Evolutionary conservation across 2,888 invertebrate species (phyloP).

Genomic region (Phaedon cochleariae): DNA sequence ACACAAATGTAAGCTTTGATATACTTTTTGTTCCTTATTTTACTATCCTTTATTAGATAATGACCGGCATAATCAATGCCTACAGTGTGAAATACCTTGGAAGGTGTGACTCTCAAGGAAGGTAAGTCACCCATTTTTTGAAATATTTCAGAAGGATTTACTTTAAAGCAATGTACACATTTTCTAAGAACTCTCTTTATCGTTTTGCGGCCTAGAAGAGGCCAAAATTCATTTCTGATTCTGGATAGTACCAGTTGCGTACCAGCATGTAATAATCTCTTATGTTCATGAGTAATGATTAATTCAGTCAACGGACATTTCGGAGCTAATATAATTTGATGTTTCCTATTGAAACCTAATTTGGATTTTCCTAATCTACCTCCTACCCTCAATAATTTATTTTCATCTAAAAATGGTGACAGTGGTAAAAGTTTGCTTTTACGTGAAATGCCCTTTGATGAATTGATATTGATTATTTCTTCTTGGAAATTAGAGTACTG

Average conservation of each 20-base stretch:
- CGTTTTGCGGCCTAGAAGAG: conserved; percentile 8
- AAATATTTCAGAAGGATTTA: neutral
- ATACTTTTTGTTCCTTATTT: conserved; percentile 25
- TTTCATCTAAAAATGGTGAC: conserved; percentile 13
- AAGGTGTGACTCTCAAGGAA: conserved; percentile 8
- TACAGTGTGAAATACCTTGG: conserved; percentile 39
- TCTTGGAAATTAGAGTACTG: neutral
- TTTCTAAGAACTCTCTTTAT: conserved; percentile 4
- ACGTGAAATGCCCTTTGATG: neutral
- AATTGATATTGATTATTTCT: conserved; percentile 24
- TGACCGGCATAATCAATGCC: conserved; percentile 35
- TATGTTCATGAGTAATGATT: conserved; percentile 1
- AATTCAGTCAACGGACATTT: conserved; percentile 6
- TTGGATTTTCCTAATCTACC: conserved; percentile 1
- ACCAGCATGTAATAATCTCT: conserved; percentile 10
- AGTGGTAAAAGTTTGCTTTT: conserved; percentile 11
- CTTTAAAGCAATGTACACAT: conserved; percentile 11
- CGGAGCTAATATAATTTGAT: conserved; percentile 8
- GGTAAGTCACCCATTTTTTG: conserved; percentile 16
- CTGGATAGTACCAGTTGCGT: neutral
- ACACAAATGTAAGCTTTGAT: conserved; percentile 19
- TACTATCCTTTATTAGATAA: conserved; percentile 22
- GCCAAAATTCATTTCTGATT: conserved; percentile 11
- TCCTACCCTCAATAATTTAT: neutral
- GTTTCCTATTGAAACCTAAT: conserved; percentile 6